Evolutionary conservation across 2,888 invertebrate genomes (phyloP).

Genomic region (Diplazon laetatorius): DNA sequence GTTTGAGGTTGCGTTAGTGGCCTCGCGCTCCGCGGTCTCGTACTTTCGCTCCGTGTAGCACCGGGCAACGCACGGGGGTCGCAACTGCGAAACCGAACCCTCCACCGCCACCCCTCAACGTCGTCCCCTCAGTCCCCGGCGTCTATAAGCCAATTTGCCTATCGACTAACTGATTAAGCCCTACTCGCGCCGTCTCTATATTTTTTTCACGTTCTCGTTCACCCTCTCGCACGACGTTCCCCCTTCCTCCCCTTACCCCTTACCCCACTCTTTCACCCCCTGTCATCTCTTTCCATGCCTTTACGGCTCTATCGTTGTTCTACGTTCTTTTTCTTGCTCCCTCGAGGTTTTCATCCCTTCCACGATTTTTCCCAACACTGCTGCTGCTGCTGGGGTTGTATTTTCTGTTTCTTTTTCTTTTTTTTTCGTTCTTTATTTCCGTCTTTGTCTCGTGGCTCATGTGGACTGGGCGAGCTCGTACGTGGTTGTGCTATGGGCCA

Average conservation of each 20-base stretch:
- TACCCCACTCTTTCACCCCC: no score
- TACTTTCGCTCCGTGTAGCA: slow-evolving; percentile 48
- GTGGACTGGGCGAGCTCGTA: background rate
- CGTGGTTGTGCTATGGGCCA: background rate
- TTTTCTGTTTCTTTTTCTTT: no score
- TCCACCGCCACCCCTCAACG: no score
- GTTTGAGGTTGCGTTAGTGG: slow-evolving; percentile 33
- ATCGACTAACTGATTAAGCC: slow-evolving; percentile 83
- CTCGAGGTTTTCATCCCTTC: slow-evolving; percentile 23
- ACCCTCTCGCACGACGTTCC: slow-evolving; percentile 58
- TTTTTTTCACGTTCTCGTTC: slow-evolving; percentile 72
- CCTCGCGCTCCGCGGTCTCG: slow-evolving; percentile 39
- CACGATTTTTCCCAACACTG: slow-evolving; percentile 10
- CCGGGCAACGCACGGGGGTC: slow-evolving; percentile 62
- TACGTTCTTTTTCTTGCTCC: slow-evolving; percentile 49
- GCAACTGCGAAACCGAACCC: slow-evolving; percentile 75
- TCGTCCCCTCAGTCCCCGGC: slow-evolving; percentile 75
- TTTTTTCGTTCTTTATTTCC: slow-evolving; percentile 34
- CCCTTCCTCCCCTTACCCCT: no score
- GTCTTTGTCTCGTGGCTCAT: slow-evolving; percentile 27
- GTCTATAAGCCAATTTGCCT: slow-evolving; percentile 82
- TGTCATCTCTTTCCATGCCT: slow-evolving; percentile 46
- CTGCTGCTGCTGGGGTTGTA: no score
- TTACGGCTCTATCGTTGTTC: slow-evolving; percentile 36
- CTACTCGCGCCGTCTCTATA: slow-evolving; percentile 68